These are phyloP conservation scores for Chymomyza costata DNA, from an alignment of 1,140 invertebrate species.

Conservation along the genomic window DNA sequence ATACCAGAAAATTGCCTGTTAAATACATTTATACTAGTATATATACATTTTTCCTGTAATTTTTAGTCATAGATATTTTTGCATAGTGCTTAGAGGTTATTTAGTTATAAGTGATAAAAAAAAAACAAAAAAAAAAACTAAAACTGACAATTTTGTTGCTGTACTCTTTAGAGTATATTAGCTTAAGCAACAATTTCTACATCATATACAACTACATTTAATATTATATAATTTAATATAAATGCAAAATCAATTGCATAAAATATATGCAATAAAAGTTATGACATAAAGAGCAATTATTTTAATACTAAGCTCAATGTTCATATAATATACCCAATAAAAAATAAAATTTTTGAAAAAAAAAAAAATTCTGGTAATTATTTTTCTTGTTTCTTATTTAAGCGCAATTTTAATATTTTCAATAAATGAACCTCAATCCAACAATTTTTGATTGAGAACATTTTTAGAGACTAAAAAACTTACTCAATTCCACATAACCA, in stretches of 20 bases:
- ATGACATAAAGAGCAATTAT: conserved; percentile 48
- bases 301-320: conserved; percentile 47
- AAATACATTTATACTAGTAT: conserved; percentile 74
- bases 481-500: no score
- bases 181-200: conserved; percentile 34
- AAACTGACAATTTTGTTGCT: conserved; percentile 26
- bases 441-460: no score
- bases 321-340: no score
- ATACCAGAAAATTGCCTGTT: conserved; percentile 70
- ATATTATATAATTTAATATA: conserved; percentile 5
- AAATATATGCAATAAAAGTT: conserved; percentile 30
- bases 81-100: conserved; percentile 63
- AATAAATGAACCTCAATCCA: no score
- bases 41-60: conserved; percentile 45
- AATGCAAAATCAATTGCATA: conserved; percentile 21
- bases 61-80: conserved; percentile 25
- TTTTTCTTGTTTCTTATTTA: no score
- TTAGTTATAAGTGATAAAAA: conserved; percentile 61
- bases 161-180: background rate
- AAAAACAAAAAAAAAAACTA: no score
- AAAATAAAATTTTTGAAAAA: conserved; percentile 48
- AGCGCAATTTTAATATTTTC: no score
- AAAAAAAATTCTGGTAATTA: conserved; percentile 3
- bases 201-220: conserved; percentile 12
- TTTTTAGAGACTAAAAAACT: no score